phyloP scores from a whole-genome alignment of 2,113 vertebrate genomes.

The Chionomys nivalis region DNA sequence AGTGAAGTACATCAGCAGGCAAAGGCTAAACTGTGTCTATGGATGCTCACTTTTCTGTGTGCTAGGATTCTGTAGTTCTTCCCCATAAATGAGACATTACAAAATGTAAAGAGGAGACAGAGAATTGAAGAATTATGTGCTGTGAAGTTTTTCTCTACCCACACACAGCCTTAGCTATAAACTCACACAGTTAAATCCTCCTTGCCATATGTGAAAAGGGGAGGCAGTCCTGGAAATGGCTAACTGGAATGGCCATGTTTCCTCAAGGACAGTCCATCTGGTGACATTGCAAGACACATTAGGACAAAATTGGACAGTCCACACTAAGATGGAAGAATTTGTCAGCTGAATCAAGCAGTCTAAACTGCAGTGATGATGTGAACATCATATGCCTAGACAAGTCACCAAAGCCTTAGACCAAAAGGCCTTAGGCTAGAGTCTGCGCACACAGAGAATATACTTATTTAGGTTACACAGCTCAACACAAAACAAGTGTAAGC shows the following conservation, averaged over 20 bases:
- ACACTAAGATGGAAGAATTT: not conserved
- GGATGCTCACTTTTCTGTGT: conserved; percentile 6
- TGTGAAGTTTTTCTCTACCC: not conserved
- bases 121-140: not conserved
- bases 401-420: not conserved
- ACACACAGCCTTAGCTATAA: not conserved
- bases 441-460: not conserved
- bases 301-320: not conserved
- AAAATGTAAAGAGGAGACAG: not conserved
- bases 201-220: not conserved
- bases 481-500: not conserved
- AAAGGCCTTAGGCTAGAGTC: not conserved
- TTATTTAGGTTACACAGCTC: not conserved
- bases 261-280: not conserved
- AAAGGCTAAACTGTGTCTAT: not conserved
- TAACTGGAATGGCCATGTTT: not conserved
- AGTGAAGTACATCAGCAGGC: not conserved
- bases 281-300: not conserved
- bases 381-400: not conserved
- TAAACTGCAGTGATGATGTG: not conserved
- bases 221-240: not conserved
- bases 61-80: not conserved
- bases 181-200: not conserved
- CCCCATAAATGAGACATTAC: not conserved
- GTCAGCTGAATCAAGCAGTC: not conserved